phyloP scores from a whole-genome alignment of 2,113 vertebrate species.

The Heterochromis multidens region DNA sequence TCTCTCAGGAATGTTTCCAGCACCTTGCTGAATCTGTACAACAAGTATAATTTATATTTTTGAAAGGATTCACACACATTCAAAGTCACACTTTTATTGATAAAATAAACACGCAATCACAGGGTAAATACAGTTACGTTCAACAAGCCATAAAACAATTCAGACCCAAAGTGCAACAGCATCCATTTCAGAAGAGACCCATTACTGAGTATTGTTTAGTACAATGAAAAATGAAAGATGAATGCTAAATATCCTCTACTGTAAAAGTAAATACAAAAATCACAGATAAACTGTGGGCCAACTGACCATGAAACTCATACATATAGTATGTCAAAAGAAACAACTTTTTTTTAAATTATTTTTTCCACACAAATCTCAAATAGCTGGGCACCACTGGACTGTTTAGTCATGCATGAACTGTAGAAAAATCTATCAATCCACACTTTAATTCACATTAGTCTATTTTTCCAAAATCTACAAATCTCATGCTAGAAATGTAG shows the following conservation, averaged over 20 bases:
- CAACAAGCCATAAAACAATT: conserved; percentile 26
- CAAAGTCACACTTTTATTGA: conserved; percentile 47
- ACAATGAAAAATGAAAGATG: conserved; percentile 6
- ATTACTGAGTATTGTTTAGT: neutral
- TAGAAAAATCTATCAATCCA: neutral
- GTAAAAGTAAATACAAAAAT: conserved; percentile 5
- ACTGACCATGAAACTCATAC: neutral
- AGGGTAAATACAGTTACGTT: conserved; percentile 16
- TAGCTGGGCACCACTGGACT: neutral
- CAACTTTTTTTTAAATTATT: neutral
- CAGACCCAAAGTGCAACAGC: conserved; percentile 39
- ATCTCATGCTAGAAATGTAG: neutral
- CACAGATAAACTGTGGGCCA: neutral
- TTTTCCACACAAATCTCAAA: neutral
- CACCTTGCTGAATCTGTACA: no score
- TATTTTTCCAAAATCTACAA: neutral
- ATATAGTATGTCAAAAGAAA: neutral
- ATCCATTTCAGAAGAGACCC: conserved; percentile 14
- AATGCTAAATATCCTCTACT: conserved; percentile 8
- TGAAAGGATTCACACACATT: neutral
- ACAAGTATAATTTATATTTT: neutral
- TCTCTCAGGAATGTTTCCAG: no score
- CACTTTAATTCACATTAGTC: neutral
- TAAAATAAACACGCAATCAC: conserved; percentile 53
- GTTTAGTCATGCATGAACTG: neutral